Evolutionary conservation across 2,888 invertebrate species (phyloP).

Genomic region (Drosophila borborema): DNA sequence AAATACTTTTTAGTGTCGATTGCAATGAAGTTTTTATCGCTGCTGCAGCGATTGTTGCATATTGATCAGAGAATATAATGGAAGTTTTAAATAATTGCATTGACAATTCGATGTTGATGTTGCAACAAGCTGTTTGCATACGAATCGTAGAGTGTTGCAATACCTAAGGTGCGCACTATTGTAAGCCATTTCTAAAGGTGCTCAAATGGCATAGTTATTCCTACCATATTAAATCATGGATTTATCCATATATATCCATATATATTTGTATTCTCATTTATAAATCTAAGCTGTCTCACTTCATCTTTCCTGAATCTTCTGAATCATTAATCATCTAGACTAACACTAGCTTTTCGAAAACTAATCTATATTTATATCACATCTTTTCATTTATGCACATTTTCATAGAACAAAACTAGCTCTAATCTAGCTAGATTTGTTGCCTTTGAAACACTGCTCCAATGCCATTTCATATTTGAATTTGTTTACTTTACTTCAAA

Average conservation of each 20-base stretch:
- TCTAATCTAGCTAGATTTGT: not conserved
- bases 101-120: slow-evolving; percentile 24
- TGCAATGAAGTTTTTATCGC: slow-evolving; percentile 21
- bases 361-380: too few relatives aligned
- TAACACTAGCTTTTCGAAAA: not conserved
- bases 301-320: not conserved
- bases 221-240: too few relatives aligned
- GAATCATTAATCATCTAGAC: not conserved
- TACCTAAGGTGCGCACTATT: not conserved
- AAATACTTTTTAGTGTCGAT: slow-evolving; percentile 35
- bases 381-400: not conserved
- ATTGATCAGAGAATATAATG: slow-evolving; percentile 32
- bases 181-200: not conserved
- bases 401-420: not conserved
- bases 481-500: not conserved
- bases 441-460: not conserved
- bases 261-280: too few relatives aligned
- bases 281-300: too few relatives aligned
- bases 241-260: too few relatives aligned
- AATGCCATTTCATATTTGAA: not conserved
- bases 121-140: slow-evolving; percentile 33
- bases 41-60: slow-evolving; percentile 6
- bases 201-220: not conserved
- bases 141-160: slow-evolving; percentile 9
- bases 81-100: slow-evolving; percentile 23